Base-by-base conservation (phyloP, 1,140 invertebrate genomes). In the Hypothenemus hampei region DNA sequence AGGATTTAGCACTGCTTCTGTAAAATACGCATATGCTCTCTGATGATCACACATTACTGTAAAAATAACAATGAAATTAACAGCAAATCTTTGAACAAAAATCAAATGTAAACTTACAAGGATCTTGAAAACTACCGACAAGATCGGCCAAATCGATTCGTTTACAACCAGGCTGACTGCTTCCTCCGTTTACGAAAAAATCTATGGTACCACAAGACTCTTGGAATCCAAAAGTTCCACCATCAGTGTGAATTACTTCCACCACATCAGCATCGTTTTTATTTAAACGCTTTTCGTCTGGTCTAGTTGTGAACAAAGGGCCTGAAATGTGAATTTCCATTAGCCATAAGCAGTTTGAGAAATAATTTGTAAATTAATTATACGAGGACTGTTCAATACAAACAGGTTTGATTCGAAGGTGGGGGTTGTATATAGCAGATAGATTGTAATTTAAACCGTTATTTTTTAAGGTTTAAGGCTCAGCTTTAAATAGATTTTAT, bases 121-220 rank as follows among this genome's bases (percentile, higher is more conserved):
- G 60, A 29, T 62, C 59, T n/a, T 23, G 8, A 15, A 54, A 35
- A 13, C 31, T 56, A 15, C 44, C 43, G 1, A 44, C 24, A 3
- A 57, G 19, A 36, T 61, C 59, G 3, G 35, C 19, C 40, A 60
- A 57, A 41, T 62, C 54, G 5, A 65, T 61, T 18, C 20, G 26
- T 13, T 54, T 57, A 64, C 81, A 84, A 31, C 81, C 80, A 3
- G 80, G 80, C 62, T 83, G 81, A 4, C 65, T 67, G 4, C 63
- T 66, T 3, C 86, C 86, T 6, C 84, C 81, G 69, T 92, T 91
- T 0, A 86, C 86, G 66, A 81, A 91, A 74, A 91, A 91, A 68
- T 92, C 89, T 6, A 77, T 79, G 59, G 85, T 77, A 11, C 87
- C 85, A 7, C 85, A 65, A 0, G 81, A 63, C 58, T 65, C 63